Base-by-base conservation (phyloP, 2,888 invertebrate species). In the Hirtodrosophila duncani region DNA sequence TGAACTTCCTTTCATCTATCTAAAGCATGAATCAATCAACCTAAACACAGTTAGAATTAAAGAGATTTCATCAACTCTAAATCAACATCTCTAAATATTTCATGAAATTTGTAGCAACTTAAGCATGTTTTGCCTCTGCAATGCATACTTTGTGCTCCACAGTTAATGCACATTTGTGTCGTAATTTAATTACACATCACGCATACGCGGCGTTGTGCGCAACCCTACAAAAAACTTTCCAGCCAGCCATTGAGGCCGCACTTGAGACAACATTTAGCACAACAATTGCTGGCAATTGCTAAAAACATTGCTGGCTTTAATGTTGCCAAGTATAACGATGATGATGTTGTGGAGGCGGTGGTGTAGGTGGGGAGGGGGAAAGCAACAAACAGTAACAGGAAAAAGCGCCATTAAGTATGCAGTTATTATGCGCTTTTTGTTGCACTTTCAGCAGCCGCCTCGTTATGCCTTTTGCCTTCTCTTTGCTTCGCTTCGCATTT, bases 391-490 rank as follows among this genome's bases (percentile, higher is more conserved):
- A 65, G 52, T 27, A 64, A 46, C 48, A 37, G 26, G 44, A 49
- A 71, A 60, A 56, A 71, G 58, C 44, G 57, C 44, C 55, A 79
- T 72, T 65, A 71, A 77, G 59, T 65, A 72, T 67, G 72, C 80
- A 71, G 65, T 67, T 77, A 71, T 79, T 79, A 72, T 72, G 77
- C 77, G 59, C 72, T 67, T 75, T 78, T 79, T 79, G 80, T 64
- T 71, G 68, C 80, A 62, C 68, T 71, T 74, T 42, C 70, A 55
- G 56, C 67, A 57, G 63, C 58, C 57, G 61, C 51, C 71, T 70
- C 77, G 71, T 79, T 59, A 79, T 67, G 71, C 43, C 24, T 10
- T 13, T 13, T 18, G 21, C 9, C 10, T 14, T 33, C 21, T 9
- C 5, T 18, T 30, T 39, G 49, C 56, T 63, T 75, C 67, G 71